Evolutionary conservation across 2,888 invertebrate genomes (phyloP).

Genomic region (Drosophila pseudotalamancana): DNA sequence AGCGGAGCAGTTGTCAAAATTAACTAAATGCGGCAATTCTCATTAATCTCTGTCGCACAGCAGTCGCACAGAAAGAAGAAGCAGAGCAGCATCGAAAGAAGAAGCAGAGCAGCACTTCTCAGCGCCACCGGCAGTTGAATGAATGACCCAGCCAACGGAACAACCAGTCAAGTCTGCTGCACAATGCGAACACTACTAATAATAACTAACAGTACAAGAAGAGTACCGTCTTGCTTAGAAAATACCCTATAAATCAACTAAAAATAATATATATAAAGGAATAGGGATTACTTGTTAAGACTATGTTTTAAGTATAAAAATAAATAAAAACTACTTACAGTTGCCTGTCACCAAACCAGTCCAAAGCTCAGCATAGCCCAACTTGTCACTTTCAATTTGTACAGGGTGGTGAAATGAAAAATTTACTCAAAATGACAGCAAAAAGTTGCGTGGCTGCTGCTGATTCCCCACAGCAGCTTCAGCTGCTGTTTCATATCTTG

Average conservation of each 20-base stretch:
- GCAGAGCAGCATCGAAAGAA: too few relatives aligned
- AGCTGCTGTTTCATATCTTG: conserved; percentile 44
- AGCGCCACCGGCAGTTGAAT: conserved; percentile 31
- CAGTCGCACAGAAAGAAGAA: not conserved
- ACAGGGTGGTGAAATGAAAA: conserved; percentile 59
- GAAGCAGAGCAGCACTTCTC: conserved; percentile 14
- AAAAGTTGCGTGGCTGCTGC: conserved; percentile 60
- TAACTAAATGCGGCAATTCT: conserved; percentile 72
- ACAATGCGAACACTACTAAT: conserved; percentile 46
- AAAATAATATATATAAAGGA: not conserved
- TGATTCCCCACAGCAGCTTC: conserved; percentile 13
- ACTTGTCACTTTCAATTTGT: not conserved
- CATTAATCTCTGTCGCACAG: conserved; percentile 73
- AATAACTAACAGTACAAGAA: conserved; percentile 25
- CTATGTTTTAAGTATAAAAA: too few relatives aligned
- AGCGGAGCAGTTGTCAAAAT: conserved; percentile 71
- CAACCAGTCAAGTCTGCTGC: conserved; percentile 35
- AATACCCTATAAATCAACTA: conserved; percentile 25
- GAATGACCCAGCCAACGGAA: conserved; percentile 36
- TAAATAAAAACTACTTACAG: too few relatives aligned
- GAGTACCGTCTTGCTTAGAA: fast-evolving
- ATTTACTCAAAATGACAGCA: conserved; percentile 69
- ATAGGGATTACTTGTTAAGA: too few relatives aligned
- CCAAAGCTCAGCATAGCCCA: not conserved
- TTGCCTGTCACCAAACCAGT: too few relatives aligned